Evolutionary conservation across 2,113 vertebrate genomes (phyloP), one percentile per base, ranked within the genome.

Genomic region (Lagopus leucura): DNA sequence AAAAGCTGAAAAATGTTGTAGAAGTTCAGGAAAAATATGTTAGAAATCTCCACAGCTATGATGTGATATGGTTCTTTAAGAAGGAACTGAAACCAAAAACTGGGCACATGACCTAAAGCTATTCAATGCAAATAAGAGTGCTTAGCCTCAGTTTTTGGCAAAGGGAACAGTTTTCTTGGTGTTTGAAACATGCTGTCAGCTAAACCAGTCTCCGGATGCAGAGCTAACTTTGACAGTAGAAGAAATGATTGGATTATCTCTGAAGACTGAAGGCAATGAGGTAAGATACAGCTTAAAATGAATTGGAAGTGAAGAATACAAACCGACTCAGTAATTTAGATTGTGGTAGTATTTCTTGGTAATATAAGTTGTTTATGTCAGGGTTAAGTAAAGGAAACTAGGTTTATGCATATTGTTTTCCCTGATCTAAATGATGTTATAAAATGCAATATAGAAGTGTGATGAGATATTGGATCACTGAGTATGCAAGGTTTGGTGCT

Each of bases 191-290:
- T 75, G 70, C 76, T 72, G 2, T 65, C 88, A 72, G 10, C 89
- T 76, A 64, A 87, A 66, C 54, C 75, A 54, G 52, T 32, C 79
- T 75, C 66, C 65, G 90, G 86, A 74, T 63, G 65, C 88, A 88
- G 73, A 80, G 64, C 47, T 86, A 4, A 81, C 87, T 90, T 93
- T 88, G 88, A 84, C 92, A 93, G 63, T 36, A 84, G 92, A 96
- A 96, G 92, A 96, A 94, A 96, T 89, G 92, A 43, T 95, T 86
- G 91, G 83, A 77, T 89, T 21, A 54, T 86, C 58, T 94, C 65
- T 92, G 95, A 94, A 96, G 90, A 78, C 34, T 69, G 88, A 91
- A 95, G 81, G 89, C 55, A 9, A 93, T 95, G 96, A 96, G 96
- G 96, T 97, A 97, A 96, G 95, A 50, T 88, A 57, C 0, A 3